Evolutionary conservation across 2,113 vertebrate genomes (phyloP), one percentile per base, ranked within the genome.

Genomic region (Muscicapa adusta): DNA sequence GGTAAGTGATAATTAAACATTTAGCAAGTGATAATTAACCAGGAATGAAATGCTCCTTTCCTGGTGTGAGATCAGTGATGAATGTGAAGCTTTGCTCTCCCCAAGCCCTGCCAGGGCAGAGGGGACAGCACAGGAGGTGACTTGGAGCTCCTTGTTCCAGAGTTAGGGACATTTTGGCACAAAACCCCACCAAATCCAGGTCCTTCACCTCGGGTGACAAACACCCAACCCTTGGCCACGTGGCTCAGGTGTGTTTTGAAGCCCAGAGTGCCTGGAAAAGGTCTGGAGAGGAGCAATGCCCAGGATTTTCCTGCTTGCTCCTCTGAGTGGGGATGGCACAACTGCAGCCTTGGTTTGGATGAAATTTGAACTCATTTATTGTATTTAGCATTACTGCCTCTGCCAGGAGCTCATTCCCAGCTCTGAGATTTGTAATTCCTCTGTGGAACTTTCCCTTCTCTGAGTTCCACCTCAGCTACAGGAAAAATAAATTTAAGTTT

Each of bases 71-170:
- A 92, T 38, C 40, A 42, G 73, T 38, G 42, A 77, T 85, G 86
- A 88, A 33, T 0, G 0, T 2, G 23, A 50, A 53, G 40, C 56
- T 23, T 16, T 0, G 4, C 36, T 51, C 85, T 51, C 53, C 10
- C 42, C 28, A 40, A 5, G 24, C 9, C 3, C 68, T 77, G 47
- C 45, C 42, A 29, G 77, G 1, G 22, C 34, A 54, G 5, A 0
- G 67, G 48, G 34, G 66, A 26, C 25, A 18, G 10, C 0, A 25
- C 42, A 54, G 31, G 5, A 19, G 19, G 20, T 25, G 26, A 23
- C 12, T 74, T 50, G 1, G n/a, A 28, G 74, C 29, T 90, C 50
- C 3, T 47, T 11, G 7, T 50, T 5, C 33, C 48, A 16, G 0
- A 54, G 2, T 12, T 12, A 3, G 19, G 1, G 4, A 42, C 9